phyloP scores from a whole-genome alignment of 2,113 vertebrate genomes.

The Pavo muticus region DNA sequence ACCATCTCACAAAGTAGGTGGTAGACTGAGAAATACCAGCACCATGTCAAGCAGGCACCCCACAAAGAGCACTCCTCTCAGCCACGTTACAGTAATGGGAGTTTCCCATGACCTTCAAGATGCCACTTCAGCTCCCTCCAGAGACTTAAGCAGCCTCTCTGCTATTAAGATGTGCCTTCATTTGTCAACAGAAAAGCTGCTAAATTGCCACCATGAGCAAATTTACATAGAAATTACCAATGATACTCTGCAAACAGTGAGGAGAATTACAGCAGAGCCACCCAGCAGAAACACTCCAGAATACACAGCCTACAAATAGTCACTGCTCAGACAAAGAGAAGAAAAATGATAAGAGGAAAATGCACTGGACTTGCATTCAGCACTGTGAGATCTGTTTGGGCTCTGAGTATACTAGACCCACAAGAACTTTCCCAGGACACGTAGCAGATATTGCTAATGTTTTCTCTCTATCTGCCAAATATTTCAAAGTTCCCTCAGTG shows the following conservation, averaged over 20 bases:
- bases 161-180: slow-evolving; percentile 67
- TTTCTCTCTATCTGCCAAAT: neutral
- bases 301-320: neutral
- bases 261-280: slow-evolving; percentile 52
- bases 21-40: neutral
- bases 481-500: neutral
- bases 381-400: neutral
- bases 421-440: neutral
- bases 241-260: slow-evolving; percentile 65
- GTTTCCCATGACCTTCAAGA: slow-evolving; percentile 47
- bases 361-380: neutral
- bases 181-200: slow-evolving; percentile 75
- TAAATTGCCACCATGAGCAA: slow-evolving; percentile 74
- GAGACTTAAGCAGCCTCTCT: slow-evolving; percentile 44
- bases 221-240: slow-evolving; percentile 78
- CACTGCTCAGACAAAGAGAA: neutral
- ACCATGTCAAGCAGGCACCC: neutral
- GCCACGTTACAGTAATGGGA: neutral
- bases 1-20: neutral
- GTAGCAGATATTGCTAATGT: neutral
- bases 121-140: slow-evolving; percentile 10
- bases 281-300: neutral
- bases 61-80: neutral
- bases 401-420: neutral
- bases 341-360: neutral